Base-by-base conservation (phyloP, 2,113 vertebrate genomes). In the Istiophorus platypterus region DNA sequence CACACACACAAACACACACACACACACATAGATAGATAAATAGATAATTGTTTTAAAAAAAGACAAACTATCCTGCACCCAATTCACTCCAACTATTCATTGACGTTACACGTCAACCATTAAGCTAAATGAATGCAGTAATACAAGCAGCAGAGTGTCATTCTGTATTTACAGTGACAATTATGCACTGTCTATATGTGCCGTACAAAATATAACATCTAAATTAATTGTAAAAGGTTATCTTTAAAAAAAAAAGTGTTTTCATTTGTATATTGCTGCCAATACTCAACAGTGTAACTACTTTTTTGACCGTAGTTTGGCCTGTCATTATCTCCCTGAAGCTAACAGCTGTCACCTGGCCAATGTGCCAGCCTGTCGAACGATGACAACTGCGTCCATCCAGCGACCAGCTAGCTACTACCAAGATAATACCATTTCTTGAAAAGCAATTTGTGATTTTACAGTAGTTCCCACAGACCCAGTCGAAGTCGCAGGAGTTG, bases 401-500 rank as follows among this genome's bases (percentile, higher is more conserved):
- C 15, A 20, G 52, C 11, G 18, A 29, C 0, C 31, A 47, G 51
- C 26, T n/a, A 22, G 34, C 41, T 2, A 24, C 15, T 22, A 17
- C 17, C 13, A 1, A 20, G 1, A 1, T 7, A 1, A 51, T 10
- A 41, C 0, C 17, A 18, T 14, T 27, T 14, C 4, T 10, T 14
- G 0, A 1, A 41, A 37, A 59, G 1, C 10, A 41, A 4, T 24
- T 24, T n/a, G 51, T 20, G 18, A 39, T 2, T 39, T 72, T 57
- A 1, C 14, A 4, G 59, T 13, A 39, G 62, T 54, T 52, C 45
- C 17, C 86, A 95, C 95, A 9, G 80, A 99, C 98, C 98, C 98
- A 99, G 92, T 99, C 98, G 71, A 99, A 99, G 95, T 98, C 98
- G 89, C 98, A 99, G 47, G 98, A 93, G 90, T 99, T 99, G 2